Evolutionary conservation across 2,888 invertebrate species (phyloP).

Genomic region (Oligia fasciuncula): DNA sequence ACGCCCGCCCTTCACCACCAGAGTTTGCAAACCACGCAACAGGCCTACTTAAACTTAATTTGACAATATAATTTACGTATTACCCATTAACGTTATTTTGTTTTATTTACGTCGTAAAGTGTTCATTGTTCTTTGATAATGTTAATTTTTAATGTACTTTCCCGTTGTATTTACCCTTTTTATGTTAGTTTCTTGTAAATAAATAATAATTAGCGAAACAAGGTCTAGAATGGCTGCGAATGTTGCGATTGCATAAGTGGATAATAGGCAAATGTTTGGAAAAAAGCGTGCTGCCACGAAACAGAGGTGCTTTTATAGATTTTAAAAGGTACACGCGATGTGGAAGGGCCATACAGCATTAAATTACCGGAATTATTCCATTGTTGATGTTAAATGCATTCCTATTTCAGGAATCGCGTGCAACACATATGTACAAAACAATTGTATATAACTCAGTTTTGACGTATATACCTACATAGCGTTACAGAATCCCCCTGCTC

Average conservation of each 20-base stretch:
- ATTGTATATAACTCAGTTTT: constrained; percentile 51
- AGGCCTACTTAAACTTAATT: constrained; percentile 34
- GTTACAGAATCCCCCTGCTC: constrained; percentile 2
- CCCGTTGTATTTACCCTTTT: background rate
- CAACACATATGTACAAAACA: constrained; percentile 72
- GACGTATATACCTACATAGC: background rate
- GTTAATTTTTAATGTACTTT: constrained; percentile 11
- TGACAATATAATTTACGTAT: constrained; percentile 30
- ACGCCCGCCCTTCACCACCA: background rate
- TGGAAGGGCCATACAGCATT: constrained; percentile 78
- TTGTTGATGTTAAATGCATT: constrained; percentile 86
- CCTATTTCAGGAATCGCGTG: constrained; percentile 85
- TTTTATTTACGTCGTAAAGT: constrained; percentile 42
- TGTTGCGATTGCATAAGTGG: constrained; percentile 39
- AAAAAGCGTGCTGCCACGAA: constrained; percentile 45
- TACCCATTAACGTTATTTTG: constrained; percentile 18
- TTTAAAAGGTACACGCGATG: constrained; percentile 82
- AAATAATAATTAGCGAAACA: constrained; percentile 36
- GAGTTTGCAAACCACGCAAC: constrained; percentile 25
- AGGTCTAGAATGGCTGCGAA: constrained; percentile 30
- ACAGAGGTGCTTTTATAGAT: constrained; percentile 71
- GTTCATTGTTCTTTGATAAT: constrained; percentile 20
- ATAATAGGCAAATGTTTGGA: constrained; percentile 27
- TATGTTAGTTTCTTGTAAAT: constrained; percentile 9
- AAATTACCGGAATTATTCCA: constrained; percentile 86